Conservation (phyloP, 2,888 invertebrate genomes). For the Leuctra nigra region DNA sequence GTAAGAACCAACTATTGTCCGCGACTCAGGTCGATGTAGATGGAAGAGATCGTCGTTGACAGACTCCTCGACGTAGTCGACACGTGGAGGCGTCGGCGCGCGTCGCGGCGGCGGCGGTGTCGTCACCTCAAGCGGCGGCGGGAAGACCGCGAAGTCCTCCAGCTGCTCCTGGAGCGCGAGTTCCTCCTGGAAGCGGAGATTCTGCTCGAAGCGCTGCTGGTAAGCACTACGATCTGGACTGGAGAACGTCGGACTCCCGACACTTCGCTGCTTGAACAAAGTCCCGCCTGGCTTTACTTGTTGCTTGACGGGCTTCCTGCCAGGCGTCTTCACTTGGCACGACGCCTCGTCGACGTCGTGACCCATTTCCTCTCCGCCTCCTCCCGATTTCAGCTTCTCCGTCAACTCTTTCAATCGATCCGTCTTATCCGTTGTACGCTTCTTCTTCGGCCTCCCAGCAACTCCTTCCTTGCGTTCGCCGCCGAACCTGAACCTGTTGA, state of each 20-base stretch:
- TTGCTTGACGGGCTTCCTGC: constrained; percentile 10
- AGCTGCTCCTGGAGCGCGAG: constrained; percentile 6
- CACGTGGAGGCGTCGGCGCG: not conserved
- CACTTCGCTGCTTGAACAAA: not conserved
- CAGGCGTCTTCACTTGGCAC: not conserved
- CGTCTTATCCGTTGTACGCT: constrained; percentile 53
- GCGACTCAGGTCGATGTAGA: constrained; percentile 51
- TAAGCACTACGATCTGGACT: not conserved
- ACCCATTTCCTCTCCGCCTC: constrained; percentile 17
- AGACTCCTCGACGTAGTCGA: constrained; percentile 22
- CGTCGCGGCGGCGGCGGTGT: not conserved
- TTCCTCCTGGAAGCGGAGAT: constrained; percentile 11
- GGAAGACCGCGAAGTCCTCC: not conserved
- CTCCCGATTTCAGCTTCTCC: constrained; percentile 64
- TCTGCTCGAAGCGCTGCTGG: constrained; percentile 4
- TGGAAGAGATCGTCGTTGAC: constrained; percentile 37
- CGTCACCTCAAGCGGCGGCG: not conserved
- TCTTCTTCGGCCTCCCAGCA: constrained; percentile 28
- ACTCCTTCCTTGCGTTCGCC: constrained; percentile 43
- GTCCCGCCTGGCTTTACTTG: not conserved
- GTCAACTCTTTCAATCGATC: constrained; percentile 68
- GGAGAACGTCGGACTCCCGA: not conserved
- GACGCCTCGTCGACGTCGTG: constrained; percentile 2
- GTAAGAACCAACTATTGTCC: constrained; percentile 54
- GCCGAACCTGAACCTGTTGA: constrained; percentile 71